Evolutionary conservation across 2,113 vertebrate species (phyloP).

Genomic region (Daubentonia madagascariensis): DNA sequence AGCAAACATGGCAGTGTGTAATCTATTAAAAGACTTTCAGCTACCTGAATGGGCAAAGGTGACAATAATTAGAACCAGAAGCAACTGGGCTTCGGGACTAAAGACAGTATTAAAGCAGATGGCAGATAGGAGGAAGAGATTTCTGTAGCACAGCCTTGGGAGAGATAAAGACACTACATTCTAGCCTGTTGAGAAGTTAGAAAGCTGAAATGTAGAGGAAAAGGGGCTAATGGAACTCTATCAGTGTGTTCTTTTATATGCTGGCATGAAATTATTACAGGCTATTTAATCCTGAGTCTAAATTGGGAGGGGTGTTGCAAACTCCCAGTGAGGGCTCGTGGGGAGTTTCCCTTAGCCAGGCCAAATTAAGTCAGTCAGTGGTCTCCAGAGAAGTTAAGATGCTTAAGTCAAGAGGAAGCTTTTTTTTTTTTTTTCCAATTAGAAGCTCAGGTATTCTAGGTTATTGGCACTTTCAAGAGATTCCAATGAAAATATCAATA

Average conservation of each 20-base stretch:
- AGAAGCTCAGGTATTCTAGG: neutral
- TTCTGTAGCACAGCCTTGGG: constrained; percentile 17
- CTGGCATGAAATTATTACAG: constrained; percentile 11
- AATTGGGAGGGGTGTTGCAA: constrained; percentile 37
- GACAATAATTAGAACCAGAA: constrained; percentile 39
- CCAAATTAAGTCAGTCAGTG: neutral
- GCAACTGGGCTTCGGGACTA: neutral
- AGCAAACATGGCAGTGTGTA: neutral
- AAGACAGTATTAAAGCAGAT: constrained; percentile 20
- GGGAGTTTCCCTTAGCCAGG: neutral
- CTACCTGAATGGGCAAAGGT: neutral
- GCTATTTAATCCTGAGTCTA: constrained; percentile 4
- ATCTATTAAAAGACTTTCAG: neutral
- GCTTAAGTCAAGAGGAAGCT: neutral
- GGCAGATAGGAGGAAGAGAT: constrained; percentile 4
- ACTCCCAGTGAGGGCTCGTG: neutral
- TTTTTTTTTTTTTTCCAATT: neutral
- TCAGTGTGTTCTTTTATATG: neutral
- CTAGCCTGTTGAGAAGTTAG: neutral
- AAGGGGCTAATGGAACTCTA: neutral
- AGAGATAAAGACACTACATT: constrained; percentile 11
- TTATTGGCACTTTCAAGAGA: neutral
- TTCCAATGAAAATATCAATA: neutral
- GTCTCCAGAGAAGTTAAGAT: neutral
- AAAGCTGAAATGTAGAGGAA: neutral